Evolutionary conservation across 2,797 vertebrate genomes (phyloP), one percentile per base, ranked within the genome.

Genomic region (Xenops minutus): DNA sequence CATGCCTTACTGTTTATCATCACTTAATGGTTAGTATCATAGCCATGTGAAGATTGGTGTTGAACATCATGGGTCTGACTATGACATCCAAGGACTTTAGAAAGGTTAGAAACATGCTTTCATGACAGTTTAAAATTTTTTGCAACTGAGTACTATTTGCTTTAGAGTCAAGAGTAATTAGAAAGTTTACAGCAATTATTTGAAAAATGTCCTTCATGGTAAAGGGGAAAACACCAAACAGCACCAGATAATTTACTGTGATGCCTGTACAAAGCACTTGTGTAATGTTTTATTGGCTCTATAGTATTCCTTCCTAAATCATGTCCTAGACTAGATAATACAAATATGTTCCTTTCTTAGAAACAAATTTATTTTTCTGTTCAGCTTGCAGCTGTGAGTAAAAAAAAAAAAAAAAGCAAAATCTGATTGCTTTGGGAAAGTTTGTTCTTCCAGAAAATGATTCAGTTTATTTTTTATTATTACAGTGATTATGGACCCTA

Each of bases 1-100:
- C 79, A 39, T 79, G 56, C 82, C 58, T 92, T 94, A 71, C 85
- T 77, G n/a, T 83, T 95, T 88, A 64, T 88, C 81, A 62, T 76
- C 59, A 5, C 46, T 62, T 66, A 84, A 59, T 74, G 24, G 26
- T 68, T 93, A 44, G 52, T 81, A 64, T 87, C 56, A 67, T 59
- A 76, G 74, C 66, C 75, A 30, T 52, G 64, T 64, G 75, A 37
- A 87, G 44, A 64, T 23, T 55, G 39, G 10, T 54, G 62, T 55
- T 93, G 71, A 58, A 54, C 55, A 67, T 92, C 37, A 46, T 24
- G 54, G 15, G 34, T 13, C 71, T 79, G 51, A 86, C 23, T 24
- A n/a, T 69, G 58, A 91, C 89, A 88, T 81, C 24, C 37, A 86
- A 67, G 59, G 69, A 74, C 34, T 90, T 88, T 19, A 43, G 41